A percentile compares a stretch with the other conserved stretches of the same genome.
Conservation (phyloP, 2,888 invertebrate genomes). For the Aphodius sticticus region DNA sequence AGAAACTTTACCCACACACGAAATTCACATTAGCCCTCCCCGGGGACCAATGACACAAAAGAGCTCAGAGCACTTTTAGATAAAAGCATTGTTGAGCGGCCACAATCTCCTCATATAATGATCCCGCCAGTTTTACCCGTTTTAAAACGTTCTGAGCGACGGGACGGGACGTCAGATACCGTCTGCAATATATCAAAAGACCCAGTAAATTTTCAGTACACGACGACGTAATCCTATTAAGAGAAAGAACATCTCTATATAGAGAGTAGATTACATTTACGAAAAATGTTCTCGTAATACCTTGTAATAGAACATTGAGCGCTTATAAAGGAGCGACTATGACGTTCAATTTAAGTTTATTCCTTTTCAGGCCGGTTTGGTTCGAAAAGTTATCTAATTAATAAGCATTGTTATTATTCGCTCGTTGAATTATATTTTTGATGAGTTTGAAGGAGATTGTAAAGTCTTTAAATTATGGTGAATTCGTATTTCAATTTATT, state of each 20-base stretch:
- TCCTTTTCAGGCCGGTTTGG: no score
- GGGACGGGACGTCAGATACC: not conserved
- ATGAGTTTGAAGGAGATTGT: no score
- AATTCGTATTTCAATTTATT: no score
- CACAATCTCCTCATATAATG: not conserved
- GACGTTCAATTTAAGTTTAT: no score
- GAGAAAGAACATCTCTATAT: not conserved
- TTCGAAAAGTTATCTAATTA: no score
- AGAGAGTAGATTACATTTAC: not conserved
- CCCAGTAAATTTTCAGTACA: not conserved
- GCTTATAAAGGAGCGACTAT: no score
- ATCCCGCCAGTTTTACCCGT: not conserved
- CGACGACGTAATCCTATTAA: not conserved
- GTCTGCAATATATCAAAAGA: not conserved
- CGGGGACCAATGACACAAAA: not conserved
- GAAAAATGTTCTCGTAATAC: no score
- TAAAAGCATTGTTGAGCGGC: not conserved
- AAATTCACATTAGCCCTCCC: not conserved
- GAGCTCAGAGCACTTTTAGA: not conserved
- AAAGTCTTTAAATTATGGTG: no score
- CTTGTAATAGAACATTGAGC: no score
- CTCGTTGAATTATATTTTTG: no score
- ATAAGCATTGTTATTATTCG: no score
- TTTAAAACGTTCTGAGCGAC: not conserved
- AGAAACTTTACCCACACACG: conserved; percentile 4